These are phyloP conservation scores for Adelosebastes latens DNA, from an alignment of 2,797 vertebrate genomes.

Conservation along the genomic window DNA sequence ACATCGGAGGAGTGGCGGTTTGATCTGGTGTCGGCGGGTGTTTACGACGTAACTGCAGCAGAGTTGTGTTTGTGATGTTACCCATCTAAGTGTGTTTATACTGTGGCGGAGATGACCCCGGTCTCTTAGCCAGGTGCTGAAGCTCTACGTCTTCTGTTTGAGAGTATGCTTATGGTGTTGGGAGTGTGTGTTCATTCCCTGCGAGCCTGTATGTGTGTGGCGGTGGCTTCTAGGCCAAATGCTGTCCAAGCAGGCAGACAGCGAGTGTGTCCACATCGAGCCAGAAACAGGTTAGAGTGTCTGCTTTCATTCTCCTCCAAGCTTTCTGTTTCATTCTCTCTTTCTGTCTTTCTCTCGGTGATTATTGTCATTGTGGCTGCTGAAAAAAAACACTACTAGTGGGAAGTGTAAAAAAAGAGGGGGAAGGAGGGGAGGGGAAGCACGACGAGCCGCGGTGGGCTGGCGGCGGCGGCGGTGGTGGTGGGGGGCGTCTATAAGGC, in stretches of 20 bases:
- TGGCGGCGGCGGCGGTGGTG: conserved; percentile 5
- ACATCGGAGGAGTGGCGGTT: conserved; percentile 88
- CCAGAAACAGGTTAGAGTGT: conserved; percentile 57
- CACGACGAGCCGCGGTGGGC: conserved; percentile 29
- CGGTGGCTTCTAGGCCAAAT: conserved; percentile 27
- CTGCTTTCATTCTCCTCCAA: conserved; percentile 60
- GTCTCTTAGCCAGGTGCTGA: conserved; percentile 53
- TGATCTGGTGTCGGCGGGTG: conserved; percentile 89
- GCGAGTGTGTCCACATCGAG: conserved; percentile 53
- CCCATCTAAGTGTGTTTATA: conserved; percentile 70
- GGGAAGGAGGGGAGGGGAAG: neutral
- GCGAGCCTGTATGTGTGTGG: conserved; percentile 17
- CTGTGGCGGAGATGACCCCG: conserved; percentile 46
- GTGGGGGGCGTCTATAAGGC: conserved; percentile 47
- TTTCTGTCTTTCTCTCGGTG: conserved; percentile 58
- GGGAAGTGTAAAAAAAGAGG: conserved; percentile 61
- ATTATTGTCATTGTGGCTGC: conserved; percentile 66
- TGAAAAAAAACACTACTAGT: conserved; percentile 34
- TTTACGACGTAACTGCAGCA: conserved; percentile 81
- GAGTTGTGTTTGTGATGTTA: conserved; percentile 66
- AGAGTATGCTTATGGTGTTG: conserved; percentile 32
- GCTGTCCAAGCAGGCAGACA: conserved; percentile 36
- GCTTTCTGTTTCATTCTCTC: conserved; percentile 56
- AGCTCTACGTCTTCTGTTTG: conserved; percentile 45
- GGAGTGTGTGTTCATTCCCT: conserved; percentile 21